These are phyloP conservation scores for Enteromius argenteus DNA, from an alignment of 2,797 vertebrate genomes.

Conservation along the genomic window DNA sequence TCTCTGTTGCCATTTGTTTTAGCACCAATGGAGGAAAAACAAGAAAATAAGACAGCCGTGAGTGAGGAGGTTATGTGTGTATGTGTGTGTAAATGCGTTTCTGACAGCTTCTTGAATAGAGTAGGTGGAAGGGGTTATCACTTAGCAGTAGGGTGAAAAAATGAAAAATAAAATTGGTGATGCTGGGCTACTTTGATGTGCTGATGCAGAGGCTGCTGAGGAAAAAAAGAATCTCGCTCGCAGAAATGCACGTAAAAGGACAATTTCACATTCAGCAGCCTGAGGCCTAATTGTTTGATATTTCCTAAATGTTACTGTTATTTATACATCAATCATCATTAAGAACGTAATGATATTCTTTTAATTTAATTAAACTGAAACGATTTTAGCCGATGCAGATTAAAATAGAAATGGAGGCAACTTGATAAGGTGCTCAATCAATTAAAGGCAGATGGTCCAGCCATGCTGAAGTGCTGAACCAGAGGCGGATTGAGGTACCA, in stretches of 20 bases:
- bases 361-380: slow-evolving; percentile 76
- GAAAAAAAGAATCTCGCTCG: slow-evolving; percentile 65
- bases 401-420: slow-evolving; percentile 69
- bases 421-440: slow-evolving; percentile 73
- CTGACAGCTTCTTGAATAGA: slow-evolving; percentile 29
- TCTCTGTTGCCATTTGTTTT: slow-evolving; percentile 80
- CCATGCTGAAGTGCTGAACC: slow-evolving; percentile 68
- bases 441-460: slow-evolving; percentile 74
- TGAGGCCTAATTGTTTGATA: slow-evolving; percentile 69
- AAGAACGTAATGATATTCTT: slow-evolving; percentile 77
- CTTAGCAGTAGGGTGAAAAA: slow-evolving; percentile 64
- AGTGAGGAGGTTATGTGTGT: slow-evolving; percentile 70
- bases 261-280: slow-evolving; percentile 70
- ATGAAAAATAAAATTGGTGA: slow-evolving; percentile 65
- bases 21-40: slow-evolving; percentile 68
- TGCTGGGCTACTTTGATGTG: slow-evolving; percentile 63
- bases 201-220: slow-evolving; percentile 55
- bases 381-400: slow-evolving; percentile 64
- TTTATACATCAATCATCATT: slow-evolving; percentile 81
- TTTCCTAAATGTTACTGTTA: slow-evolving; percentile 78
- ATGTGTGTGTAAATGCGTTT: slow-evolving; percentile 36
- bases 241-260: slow-evolving; percentile 68
- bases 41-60: slow-evolving; percentile 75
- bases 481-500: slow-evolving; percentile 59
- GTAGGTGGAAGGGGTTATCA: slow-evolving; percentile 62